These are phyloP conservation scores for Ormia ochracea DNA, from an alignment of 2,888 invertebrate species.

Conservation along the genomic window DNA sequence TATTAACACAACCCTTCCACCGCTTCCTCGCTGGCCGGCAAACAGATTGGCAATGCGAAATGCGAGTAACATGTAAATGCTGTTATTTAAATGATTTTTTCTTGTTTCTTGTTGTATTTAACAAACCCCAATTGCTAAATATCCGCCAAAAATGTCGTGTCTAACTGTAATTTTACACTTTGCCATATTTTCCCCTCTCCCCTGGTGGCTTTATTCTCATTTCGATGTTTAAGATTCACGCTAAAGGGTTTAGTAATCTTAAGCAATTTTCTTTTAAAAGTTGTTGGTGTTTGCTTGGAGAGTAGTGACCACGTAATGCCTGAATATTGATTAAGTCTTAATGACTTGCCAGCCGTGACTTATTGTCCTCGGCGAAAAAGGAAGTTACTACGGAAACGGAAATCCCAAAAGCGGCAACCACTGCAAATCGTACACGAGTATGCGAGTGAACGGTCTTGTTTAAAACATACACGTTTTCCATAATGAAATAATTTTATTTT, in stretches of 20 bases:
- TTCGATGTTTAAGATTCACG: background rate
- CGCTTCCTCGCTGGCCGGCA: background rate
- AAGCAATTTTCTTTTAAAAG: slow-evolving; percentile 21
- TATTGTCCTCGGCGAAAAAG: slow-evolving; percentile 47
- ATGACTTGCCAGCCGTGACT: slow-evolving; percentile 48
- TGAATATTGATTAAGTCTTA: slow-evolving; percentile 60
- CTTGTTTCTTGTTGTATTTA: background rate
- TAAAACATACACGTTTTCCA: slow-evolving; percentile 12
- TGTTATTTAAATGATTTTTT: slow-evolving; percentile 23
- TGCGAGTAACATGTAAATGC: slow-evolving; percentile 42
- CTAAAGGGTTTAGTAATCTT: slow-evolving; percentile 60
- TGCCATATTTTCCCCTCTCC: slow-evolving; percentile 10
- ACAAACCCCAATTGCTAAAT: slow-evolving; percentile 60
- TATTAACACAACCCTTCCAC: slow-evolving; percentile 33
- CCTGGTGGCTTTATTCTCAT: background rate
- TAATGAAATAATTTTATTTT: slow-evolving; percentile 45
- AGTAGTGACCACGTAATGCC: slow-evolving; percentile 51
- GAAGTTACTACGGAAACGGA: slow-evolving; percentile 65
- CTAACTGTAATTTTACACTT: slow-evolving; percentile 66
- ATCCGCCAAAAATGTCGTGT: slow-evolving; percentile 66
- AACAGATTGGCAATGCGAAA: slow-evolving; percentile 11
- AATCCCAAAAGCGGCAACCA: slow-evolving; percentile 60
- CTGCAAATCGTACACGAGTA: slow-evolving; percentile 5
- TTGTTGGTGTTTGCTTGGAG: slow-evolving; percentile 7
- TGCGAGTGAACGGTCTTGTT: slow-evolving; percentile 7